Percentiles rank a stretch among this genome's conserved stretches.
phyloP scores from a whole-genome alignment of 2,888 invertebrate genomes.

The Drosophila falleni region DNA sequence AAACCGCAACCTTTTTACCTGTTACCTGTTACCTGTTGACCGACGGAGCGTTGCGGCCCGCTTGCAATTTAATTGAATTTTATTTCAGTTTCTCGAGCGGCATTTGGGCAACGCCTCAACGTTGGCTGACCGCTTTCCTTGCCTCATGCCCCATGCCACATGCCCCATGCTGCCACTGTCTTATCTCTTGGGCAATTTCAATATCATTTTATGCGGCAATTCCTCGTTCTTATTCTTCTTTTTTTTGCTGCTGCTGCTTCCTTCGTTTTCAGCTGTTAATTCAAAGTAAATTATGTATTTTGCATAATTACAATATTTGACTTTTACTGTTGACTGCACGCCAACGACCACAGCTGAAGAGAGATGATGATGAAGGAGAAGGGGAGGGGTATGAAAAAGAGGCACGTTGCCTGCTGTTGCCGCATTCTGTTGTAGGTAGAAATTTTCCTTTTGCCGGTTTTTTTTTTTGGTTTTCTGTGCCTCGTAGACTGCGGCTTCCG shows the following conservation, averaged over 20 bases:
- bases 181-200: conserved; percentile 61
- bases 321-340: conserved; percentile 79
- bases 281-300: conserved; percentile 80
- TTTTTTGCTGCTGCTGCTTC: conserved; percentile 24
- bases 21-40: conserved; percentile 60
- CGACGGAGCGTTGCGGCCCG: conserved; percentile 63
- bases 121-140: conserved; percentile 22
- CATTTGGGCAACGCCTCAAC: conserved; percentile 72
- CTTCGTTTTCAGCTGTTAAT: conserved; percentile 75
- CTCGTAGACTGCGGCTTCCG: conserved; percentile 58
- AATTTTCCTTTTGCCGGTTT: conserved; percentile 7
- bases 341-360: conserved; percentile 23
- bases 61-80: conserved; percentile 77
- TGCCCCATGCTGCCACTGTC: conserved; percentile 16
- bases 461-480: conserved; percentile 2
- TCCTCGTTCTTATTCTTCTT: conserved; percentile 22
- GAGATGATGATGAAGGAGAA: background rate
- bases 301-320: conserved; percentile 80
- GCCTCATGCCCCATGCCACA: conserved; percentile 13
- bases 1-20: conserved; percentile 51
- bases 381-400: background rate
- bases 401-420: conserved; percentile 28
- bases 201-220: conserved; percentile 52
- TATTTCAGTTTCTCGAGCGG: conserved; percentile 70
- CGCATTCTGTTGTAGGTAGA: conserved; percentile 3